Conservation (phyloP, 1,140 invertebrate species). For the Drosophila ercepeae region DNA sequence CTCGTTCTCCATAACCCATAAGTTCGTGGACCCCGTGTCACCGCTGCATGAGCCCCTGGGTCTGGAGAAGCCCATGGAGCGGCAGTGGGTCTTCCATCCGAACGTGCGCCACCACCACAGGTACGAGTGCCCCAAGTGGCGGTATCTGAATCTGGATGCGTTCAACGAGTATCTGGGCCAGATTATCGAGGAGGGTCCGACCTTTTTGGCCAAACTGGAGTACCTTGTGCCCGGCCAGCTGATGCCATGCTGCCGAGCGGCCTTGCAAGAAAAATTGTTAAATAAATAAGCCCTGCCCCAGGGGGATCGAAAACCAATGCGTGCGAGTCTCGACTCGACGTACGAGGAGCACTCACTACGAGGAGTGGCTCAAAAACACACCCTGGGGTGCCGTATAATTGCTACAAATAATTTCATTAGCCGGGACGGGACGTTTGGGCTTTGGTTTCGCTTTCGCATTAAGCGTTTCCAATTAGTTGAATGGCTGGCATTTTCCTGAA, state of each 20-base stretch:
- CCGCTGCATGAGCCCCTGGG: not conserved
- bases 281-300: conserved; percentile 8
- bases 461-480: conserved; percentile 78
- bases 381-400: conserved; percentile 69
- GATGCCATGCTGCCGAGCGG: conserved; percentile 20
- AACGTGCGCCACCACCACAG: conserved; percentile 48
- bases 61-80: conserved; percentile 59
- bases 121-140: conserved; percentile 47
- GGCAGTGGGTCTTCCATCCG: conserved; percentile 88
- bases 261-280: conserved; percentile 11
- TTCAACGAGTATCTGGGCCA: conserved; percentile 48
- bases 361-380: conserved; percentile 49
- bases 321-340: no score
- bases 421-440: conserved; percentile 28
- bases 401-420: conserved; percentile 78
- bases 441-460: conserved; percentile 64
- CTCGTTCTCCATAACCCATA: conserved; percentile 85
- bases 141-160: conserved; percentile 21
- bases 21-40: not conserved
- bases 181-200: conserved; percentile 19
- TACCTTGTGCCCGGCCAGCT: not conserved
- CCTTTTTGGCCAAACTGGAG: conserved; percentile 19
- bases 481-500: conserved; percentile 68
- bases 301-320: conserved; percentile 1
- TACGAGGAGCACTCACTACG: no score